Evolutionary conservation across 2,797 vertebrate genomes (phyloP), one percentile per base, ranked within the genome.

Genomic region (Nannoperca obscura): DNA sequence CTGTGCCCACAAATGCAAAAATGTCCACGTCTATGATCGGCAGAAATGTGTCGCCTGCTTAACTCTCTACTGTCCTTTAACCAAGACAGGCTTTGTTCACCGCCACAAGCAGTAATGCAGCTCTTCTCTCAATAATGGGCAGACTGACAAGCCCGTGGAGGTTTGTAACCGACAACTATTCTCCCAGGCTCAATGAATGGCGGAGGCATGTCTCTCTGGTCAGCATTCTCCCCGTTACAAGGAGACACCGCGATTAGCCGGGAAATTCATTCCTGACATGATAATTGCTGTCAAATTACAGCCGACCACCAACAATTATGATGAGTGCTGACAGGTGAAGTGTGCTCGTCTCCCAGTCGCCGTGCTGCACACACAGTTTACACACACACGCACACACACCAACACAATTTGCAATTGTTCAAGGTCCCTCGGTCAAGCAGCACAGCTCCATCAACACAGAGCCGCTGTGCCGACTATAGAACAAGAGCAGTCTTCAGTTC

Each of bases 251-350:
- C 74, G 74, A 86, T 90, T 83, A 90, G 66, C 78, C 2, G 54
- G 27, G 74, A 86, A 38, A 81, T 82, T 81, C 80, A 84, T 84
- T 80, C 65, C 89, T 76, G 74, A 77, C 80, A 77, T 68, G 81
- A 90, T 91, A 88, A 92, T 90, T 85, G 86, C 86, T 88, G 89
- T 90, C 88, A 91, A 92, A 94, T 93, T 92, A 93, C 84, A 93
- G 86, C 82, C 78, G 63, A 78, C 70, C 64, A 52, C 80, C 78
- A 85, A 89, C 83, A 87, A 90, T 88, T 84, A 86, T 70, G 80
- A 88, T 52, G 77, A 86, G 83, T 40, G 81, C 74, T 80, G 89
- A 92, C 88, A 90, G 88, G 81, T 90, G 69, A 88, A 82, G 74
- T 65, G 80, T 24, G 71, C 63, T 61, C 44, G 20, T 77, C 49